Percentiles rank a stretch among this genome's conserved stretches.
Conservation (phyloP, 2,888 invertebrate species). For the Brenthis daphne region DNA sequence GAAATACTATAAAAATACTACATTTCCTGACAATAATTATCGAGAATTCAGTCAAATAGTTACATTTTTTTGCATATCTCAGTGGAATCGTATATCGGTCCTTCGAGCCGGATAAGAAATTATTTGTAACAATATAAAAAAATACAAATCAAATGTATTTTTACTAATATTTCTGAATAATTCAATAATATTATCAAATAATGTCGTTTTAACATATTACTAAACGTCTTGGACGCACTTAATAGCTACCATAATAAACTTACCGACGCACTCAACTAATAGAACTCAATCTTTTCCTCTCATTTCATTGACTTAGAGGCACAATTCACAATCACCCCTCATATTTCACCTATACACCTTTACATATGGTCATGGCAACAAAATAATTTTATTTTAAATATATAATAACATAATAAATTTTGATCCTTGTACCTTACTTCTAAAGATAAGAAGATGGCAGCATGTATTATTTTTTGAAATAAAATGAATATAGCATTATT, state of each 20-base stretch:
- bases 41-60: too few relatives aligned
- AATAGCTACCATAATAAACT: constrained; percentile 43
- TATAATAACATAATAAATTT: too few relatives aligned
- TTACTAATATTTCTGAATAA: constrained; percentile 13
- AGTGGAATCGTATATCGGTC: constrained; percentile 47
- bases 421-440: too few relatives aligned
- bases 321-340: constrained; percentile 29
- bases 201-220: too few relatives aligned
- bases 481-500: too few relatives aligned
- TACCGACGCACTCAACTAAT: constrained; percentile 24
- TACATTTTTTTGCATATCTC: too few relatives aligned
- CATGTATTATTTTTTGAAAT: too few relatives aligned
- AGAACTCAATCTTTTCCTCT: constrained; percentile 19
- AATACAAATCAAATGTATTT: not conserved
- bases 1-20: not conserved
- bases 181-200: constrained; percentile 20
- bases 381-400: too few relatives aligned
- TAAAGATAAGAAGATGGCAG: too few relatives aligned
- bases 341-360: not conserved
- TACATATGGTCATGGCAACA: too few relatives aligned
- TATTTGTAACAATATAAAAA: not conserved
- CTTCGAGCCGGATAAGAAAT: constrained; percentile 52
- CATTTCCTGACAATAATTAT: not conserved
- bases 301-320: constrained; percentile 31
- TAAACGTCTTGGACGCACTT: constrained; percentile 68